Evolutionary conservation across 2,113 vertebrate species (phyloP).

Genomic region (Sinocyclocheilus anophthalmus): DNA sequence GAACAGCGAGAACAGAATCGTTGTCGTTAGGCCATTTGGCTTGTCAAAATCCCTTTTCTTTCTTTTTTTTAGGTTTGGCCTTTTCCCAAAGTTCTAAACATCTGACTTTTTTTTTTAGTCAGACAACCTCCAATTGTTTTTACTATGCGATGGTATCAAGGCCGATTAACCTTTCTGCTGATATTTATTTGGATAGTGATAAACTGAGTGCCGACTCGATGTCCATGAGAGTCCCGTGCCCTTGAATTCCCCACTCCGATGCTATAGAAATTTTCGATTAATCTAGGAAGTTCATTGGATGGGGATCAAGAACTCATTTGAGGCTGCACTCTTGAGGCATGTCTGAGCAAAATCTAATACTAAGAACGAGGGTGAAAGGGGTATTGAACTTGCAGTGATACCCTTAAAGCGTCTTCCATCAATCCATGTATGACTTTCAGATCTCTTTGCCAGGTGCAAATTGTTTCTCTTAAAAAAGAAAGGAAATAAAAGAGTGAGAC

Average conservation of each 20-base stretch:
- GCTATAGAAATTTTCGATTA: slow-evolving; percentile 62
- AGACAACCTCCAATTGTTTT: not conserved
- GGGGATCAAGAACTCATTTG: slow-evolving; percentile 73
- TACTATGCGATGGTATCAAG: not conserved
- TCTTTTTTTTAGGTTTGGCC: not conserved
- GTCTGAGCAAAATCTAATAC: slow-evolving; percentile 68
- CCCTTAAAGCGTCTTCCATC: slow-evolving; percentile 67
- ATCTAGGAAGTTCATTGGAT: slow-evolving; percentile 69
- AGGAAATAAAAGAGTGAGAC: slow-evolving; percentile 22
- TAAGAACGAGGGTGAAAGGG: slow-evolving; percentile 42
- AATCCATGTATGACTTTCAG: slow-evolving; percentile 60
- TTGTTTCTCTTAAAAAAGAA: slow-evolving; percentile 41
- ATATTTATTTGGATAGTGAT: slow-evolving; percentile 20
- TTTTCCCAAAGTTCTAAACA: not conserved
- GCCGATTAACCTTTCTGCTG: not conserved
- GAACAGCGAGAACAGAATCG: not conserved
- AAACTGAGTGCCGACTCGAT: not conserved
- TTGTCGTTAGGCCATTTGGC: not conserved
- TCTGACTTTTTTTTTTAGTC: not conserved
- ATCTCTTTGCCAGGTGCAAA: slow-evolving; percentile 50
- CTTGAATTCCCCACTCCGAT: slow-evolving; percentile 50
- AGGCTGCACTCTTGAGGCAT: slow-evolving; percentile 66
- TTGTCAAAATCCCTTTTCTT: not conserved
- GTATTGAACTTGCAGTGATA: slow-evolving; percentile 59
- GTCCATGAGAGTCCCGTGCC: not conserved